Conservation (phyloP, 2,113 vertebrate species). For the Ptychochromis oligacanthus region DNA sequence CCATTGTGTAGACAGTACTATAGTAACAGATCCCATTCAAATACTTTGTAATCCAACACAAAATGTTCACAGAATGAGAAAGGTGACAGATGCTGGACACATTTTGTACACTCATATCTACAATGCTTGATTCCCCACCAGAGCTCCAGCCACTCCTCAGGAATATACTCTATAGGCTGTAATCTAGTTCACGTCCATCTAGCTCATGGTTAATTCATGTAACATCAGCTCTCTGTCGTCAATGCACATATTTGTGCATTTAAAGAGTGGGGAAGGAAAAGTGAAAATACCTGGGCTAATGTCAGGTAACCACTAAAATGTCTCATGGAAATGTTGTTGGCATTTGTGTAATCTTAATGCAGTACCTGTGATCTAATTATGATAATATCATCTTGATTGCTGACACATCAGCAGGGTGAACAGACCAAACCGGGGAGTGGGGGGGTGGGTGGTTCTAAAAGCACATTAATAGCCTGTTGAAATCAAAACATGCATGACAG, state of each 20-base stretch:
- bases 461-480: slow-evolving; percentile 68
- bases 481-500: slow-evolving; percentile 62
- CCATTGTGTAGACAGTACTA: slow-evolving; percentile 51
- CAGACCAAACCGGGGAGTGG: not conserved
- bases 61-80: slow-evolving; percentile 39
- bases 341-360: slow-evolving; percentile 66
- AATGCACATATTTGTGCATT: slow-evolving; percentile 19
- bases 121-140: not conserved
- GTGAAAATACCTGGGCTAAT: slow-evolving; percentile 15
- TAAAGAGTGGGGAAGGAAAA: not conserved
- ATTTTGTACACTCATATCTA: slow-evolving; percentile 16
- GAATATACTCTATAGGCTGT: slow-evolving; percentile 45
- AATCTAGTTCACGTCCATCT: slow-evolving; percentile 68
- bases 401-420: slow-evolving; percentile 65
- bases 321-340: slow-evolving; percentile 71
- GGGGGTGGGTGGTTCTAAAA: slow-evolving; percentile 21
- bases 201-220: slow-evolving; percentile 75
- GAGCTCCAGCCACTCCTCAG: slow-evolving; percentile 8
- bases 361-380: slow-evolving; percentile 78
- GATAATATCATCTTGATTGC: slow-evolving; percentile 77
- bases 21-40: slow-evolving; percentile 31
- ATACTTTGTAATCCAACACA: slow-evolving; percentile 47
- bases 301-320: slow-evolving; percentile 65
- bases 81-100: slow-evolving; percentile 28
- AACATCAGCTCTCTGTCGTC: slow-evolving; percentile 43